Evolutionary conservation across 2,797 vertebrate genomes (phyloP), one percentile per base, ranked within the genome.

Genomic region (Diplodus puntazzo): DNA sequence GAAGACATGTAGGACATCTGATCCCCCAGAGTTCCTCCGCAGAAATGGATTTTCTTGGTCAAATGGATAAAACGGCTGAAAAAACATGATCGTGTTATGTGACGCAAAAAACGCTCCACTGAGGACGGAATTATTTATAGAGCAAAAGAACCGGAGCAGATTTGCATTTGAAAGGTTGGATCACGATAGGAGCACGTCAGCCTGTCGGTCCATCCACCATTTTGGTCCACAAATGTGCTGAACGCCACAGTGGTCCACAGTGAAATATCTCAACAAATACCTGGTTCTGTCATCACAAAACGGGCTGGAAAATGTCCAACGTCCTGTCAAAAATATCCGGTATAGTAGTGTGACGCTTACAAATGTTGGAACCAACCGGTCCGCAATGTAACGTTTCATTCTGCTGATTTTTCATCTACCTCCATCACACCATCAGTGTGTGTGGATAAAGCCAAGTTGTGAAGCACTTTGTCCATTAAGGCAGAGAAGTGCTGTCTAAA

Each of bases 21-120:
- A 75, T 20, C 60, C 60, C 58, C 39, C 34, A 11, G 42, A 69
- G 59, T 17, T 46, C 30, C 30, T 14, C 30, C 30, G 12, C 0
- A 13, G 3, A 49, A 77, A 57, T 14, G 42, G 52, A 69, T 63
- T 76, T 11, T 64, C 27, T 68, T 72, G 49, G 23, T 63, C 62
- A 59, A 43, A 72, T 0, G 64, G 68, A 69, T 67, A 65, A 39
- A 81, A 72, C 39, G 42, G 70, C 57, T 62, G 66, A 70, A 65
- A 39, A 81, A 73, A 67, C 49, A 71, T 1, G 23, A 77, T 78
- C 69, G 67, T 62, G 60, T 68, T 61, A 64, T 20, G n/a, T 63
- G 71, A 42, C 42, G n/a, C 11, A 39, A 39, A 39, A 3, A 62
- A 60, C 0, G 18, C n/a, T 67, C 34, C 13, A 27, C 39, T 42